These are phyloP conservation scores for Opisthograptis luteolata DNA, from an alignment of 2,888 invertebrate genomes.

Conservation along the genomic window DNA sequence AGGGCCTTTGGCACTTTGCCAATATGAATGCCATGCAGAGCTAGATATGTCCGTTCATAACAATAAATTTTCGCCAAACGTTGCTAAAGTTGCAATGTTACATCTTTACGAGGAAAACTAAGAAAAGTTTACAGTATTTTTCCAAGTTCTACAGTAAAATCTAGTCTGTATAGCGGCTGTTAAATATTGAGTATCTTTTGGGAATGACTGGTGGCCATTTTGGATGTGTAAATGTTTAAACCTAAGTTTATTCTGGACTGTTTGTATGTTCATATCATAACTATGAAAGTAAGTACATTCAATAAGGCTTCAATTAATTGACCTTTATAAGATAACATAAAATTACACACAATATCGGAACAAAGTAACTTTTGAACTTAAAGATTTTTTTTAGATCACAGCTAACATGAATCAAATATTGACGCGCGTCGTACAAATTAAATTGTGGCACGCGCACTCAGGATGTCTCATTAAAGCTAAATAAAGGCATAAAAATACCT, in stretches of 20 bases:
- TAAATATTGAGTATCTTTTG: neutral
- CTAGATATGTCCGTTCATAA: too few relatives aligned
- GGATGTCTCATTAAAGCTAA: constrained; percentile 13
- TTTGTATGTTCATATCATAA: too few relatives aligned
- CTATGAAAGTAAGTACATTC: too few relatives aligned
- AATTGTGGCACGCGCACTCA: neutral
- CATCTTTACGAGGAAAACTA: neutral
- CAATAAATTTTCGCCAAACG: neutral
- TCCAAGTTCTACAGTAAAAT: neutral
- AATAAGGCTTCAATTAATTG: too few relatives aligned
- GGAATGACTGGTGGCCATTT: neutral
- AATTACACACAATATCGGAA: too few relatives aligned
- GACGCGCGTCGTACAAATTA: too few relatives aligned
- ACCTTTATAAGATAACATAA: too few relatives aligned
- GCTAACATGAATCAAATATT: too few relatives aligned
- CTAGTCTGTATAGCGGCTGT: neutral
- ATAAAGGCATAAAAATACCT: constrained; percentile 23
- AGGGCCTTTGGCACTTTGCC: neutral
- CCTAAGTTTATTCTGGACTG: too few relatives aligned
- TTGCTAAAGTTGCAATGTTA: constrained; percentile 6
- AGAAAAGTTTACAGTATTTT: neutral
- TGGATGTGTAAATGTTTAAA: too few relatives aligned
- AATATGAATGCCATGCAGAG: neutral
- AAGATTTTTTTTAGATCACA: too few relatives aligned
- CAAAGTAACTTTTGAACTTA: too few relatives aligned